phyloP scores from a whole-genome alignment of 64 coral and sea anemone genomes.

The Montipora capricornis region DNA sequence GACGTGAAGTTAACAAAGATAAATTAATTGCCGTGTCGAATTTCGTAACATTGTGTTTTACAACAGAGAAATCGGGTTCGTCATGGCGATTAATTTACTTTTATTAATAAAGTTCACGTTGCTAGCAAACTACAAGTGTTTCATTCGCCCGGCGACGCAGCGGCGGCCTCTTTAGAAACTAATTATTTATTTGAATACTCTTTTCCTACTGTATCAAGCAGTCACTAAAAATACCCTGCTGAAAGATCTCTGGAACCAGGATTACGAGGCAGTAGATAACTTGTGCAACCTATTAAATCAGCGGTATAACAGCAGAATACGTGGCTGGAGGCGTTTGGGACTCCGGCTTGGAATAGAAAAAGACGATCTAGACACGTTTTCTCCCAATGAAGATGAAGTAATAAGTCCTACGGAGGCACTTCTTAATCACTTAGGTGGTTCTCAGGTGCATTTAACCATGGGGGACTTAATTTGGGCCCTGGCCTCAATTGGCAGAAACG shows the following conservation, averaged over 20 bases:
- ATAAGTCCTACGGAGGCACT: not conserved
- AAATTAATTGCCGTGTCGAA: no score
- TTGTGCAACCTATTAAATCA: not conserved
- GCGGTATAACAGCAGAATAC: not conserved
- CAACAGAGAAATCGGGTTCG: no score
- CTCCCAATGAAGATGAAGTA: not conserved
- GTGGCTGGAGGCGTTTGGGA: not conserved
- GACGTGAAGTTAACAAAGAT: no score
- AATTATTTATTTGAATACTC: no score
- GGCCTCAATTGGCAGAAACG: not conserved
- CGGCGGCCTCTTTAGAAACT: no score
- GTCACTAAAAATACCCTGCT: not conserved
- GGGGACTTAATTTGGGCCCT: not conserved
- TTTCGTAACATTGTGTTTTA: no score
- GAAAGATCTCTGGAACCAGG: not conserved
- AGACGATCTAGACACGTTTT: not conserved
- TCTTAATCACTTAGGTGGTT: not conserved
- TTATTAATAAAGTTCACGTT: no score
- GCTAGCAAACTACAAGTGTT: no score
- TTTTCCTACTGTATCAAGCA: not conserved
- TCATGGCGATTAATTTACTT: no score
- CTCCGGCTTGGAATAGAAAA: not conserved
- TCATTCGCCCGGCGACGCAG: no score
- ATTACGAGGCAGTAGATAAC: not conserved
- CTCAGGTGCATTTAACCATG: not conserved